Percentiles rank a stretch among this genome's conserved stretches.
Conservation (phyloP, 2,797 vertebrate genomes). For the Coccyzus lansbergi region DNA sequence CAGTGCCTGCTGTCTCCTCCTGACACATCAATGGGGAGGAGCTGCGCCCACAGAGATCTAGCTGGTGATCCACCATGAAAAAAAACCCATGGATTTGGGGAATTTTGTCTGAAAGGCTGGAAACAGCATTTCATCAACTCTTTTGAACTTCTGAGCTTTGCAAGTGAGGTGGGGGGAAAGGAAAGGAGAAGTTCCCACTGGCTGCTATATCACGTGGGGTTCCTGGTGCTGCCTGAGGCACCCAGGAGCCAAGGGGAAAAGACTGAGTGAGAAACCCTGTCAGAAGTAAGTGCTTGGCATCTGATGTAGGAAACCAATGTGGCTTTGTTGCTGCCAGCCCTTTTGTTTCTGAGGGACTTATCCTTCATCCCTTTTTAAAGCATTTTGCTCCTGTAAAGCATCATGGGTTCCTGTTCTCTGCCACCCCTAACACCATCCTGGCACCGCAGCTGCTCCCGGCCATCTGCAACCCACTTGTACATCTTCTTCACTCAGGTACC, state of each 20-base stretch:
- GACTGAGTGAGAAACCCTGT: not conserved
- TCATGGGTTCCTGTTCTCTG: not conserved
- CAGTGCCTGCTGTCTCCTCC: not conserved
- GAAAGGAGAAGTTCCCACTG: not conserved
- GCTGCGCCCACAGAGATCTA: not conserved
- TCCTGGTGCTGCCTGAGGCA: not conserved
- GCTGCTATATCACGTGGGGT: not conserved
- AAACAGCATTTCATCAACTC: not conserved
- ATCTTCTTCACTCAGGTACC: not conserved
- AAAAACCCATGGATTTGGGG: not conserved
- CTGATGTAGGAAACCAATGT: not conserved
- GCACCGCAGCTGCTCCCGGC: not conserved
- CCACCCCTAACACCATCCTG: not conserved
- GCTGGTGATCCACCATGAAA: not conserved
- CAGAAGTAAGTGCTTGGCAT: not conserved
- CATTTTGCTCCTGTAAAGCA: not conserved
- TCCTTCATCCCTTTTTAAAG: not conserved
- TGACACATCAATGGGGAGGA: not conserved
- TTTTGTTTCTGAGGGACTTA: not conserved
- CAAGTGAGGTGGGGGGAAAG: not conserved
- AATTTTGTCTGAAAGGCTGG: not conserved
- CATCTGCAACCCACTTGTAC: not conserved
- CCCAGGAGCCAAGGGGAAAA: not conserved
- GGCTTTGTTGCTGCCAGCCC: not conserved
- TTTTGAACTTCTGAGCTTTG: not conserved